Conservation (phyloP, 2,797 vertebrate species). For the Craterocephalus amniculus region DNA sequence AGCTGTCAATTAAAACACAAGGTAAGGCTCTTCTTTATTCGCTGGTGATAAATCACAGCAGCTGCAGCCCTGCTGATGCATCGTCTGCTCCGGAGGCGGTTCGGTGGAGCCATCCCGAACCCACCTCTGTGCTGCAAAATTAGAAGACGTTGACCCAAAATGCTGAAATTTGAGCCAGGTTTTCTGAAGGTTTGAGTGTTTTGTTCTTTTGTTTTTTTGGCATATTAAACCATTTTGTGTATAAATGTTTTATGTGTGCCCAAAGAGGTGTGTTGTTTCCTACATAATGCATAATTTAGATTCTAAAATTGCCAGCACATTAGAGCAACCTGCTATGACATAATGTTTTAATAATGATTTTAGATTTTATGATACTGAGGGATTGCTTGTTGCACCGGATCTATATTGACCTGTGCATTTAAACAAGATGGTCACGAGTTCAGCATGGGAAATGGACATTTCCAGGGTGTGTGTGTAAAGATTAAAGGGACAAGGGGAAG, state of each 20-base stretch:
- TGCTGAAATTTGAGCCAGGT: background rate
- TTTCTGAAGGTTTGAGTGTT: background rate
- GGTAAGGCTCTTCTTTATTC: background rate
- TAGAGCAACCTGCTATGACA: too few species aligned
- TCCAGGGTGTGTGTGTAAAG: background rate
- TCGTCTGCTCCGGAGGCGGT: background rate
- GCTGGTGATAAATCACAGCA: background rate
- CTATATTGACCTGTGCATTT: too few species aligned
- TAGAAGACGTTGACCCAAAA: background rate
- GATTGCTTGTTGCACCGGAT: too few species aligned
- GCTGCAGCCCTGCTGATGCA: background rate
- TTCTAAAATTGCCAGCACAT: too few species aligned
- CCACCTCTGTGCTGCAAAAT: background rate
- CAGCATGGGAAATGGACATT: background rate
- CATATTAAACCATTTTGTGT: background rate
- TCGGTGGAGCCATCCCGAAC: background rate
- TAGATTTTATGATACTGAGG: background rate
- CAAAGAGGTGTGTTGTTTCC: background rate
- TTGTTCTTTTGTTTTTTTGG: background rate
- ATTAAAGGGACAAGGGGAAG: too few species aligned
- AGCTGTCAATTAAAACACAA: slow-evolving; percentile 13
- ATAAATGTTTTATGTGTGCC: background rate
- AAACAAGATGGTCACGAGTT: too few species aligned
- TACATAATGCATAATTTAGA: background rate
- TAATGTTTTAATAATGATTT: background rate